Evolutionary conservation across 2,113 vertebrate species (phyloP), one percentile per base, ranked within the genome.

Genomic region (Oryzias celebensis): DNA sequence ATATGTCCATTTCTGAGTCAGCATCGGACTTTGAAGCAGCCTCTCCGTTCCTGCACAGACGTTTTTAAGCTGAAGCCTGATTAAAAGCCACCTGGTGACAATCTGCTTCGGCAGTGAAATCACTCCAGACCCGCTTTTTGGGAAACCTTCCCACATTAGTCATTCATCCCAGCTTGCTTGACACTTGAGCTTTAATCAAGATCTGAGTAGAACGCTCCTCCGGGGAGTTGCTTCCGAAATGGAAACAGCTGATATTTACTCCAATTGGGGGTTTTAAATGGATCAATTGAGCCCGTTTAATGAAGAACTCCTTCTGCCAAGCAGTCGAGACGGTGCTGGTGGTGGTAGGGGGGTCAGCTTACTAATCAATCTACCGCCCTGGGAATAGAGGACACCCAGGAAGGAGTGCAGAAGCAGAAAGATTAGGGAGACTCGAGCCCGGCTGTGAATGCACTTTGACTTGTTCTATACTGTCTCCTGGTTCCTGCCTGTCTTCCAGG

Each of bases 1-100:
- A 78, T 46, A 57, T 77, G 81, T 87, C 87, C 84, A 87, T 92
- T 93, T 92, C 93, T 92, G 86, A 89, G 60, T 82, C 74, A 36
- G 68, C 67, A 71, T 79, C 62, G 28, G 65, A 73, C 68, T 69
- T 71, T 51, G 64, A 71, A 61, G 28, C 67, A 71, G 69, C 5
- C 46, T 63, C 82, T 60, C 36, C 71, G 63, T 51, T 69, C 42
- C 62, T 53, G 68, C 36, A 43, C 61, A 52, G 66, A 28, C 26
- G 65, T 65, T 49, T 15, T 48, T 53, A 5, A 23, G 22, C 71
- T 83, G 66, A 82, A 74, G 63, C 75, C 74, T 70, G 81, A 85
- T 86, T 85, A 85, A 85, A 83, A 73, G 62, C 62, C 75, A 81
- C 84, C 79, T 48, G 80, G 60, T 71, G 68, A 67, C 60, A 87